These are phyloP conservation scores for Cybosia mesomella DNA, from an alignment of 2,888 invertebrate genomes.

Conservation along the genomic window DNA sequence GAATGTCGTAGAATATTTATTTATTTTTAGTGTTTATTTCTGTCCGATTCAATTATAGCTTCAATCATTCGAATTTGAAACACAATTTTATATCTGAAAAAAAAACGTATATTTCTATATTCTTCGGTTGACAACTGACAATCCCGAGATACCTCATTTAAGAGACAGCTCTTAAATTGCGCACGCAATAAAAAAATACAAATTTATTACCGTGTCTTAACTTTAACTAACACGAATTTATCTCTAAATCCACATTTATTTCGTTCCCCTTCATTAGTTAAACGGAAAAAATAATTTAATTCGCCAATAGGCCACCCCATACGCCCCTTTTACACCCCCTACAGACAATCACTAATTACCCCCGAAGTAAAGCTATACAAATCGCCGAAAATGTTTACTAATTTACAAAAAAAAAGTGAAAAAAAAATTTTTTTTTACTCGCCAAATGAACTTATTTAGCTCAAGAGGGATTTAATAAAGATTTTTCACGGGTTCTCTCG, in stretches of 20 bases:
- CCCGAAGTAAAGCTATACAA: conserved; percentile 81
- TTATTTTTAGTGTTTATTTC: too few species aligned
- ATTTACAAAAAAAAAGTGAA: conserved; percentile 75
- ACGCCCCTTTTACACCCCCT: conserved; percentile 57
- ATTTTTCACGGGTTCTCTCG: conserved; percentile 81
- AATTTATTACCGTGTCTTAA: conserved; percentile 52
- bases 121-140: conserved; percentile 22
- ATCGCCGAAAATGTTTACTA: conserved; percentile 86
- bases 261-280: conserved; percentile 75
- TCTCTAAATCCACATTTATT: conserved; percentile 69
- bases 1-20: too few species aligned
- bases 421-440: conserved; percentile 64
- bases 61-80: too few species aligned
- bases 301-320: conserved; percentile 66
- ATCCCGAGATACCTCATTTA: conserved; percentile 41
- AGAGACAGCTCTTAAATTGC: conserved; percentile 34
- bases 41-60: too few species aligned
- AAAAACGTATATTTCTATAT: background rate
- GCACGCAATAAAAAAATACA: conserved; percentile 43
- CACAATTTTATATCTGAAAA: too few species aligned
- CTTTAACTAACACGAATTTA: conserved; percentile 60
- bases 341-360: conserved; percentile 83
- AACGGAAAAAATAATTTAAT: conserved; percentile 76
- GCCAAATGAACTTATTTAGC: conserved; percentile 86
- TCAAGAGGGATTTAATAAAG: conserved; percentile 84